Percentiles rank a stretch among this genome's conserved stretches.
phyloP scores from a whole-genome alignment of 2,113 vertebrate species.

The Pantherophis guttatus region DNA sequence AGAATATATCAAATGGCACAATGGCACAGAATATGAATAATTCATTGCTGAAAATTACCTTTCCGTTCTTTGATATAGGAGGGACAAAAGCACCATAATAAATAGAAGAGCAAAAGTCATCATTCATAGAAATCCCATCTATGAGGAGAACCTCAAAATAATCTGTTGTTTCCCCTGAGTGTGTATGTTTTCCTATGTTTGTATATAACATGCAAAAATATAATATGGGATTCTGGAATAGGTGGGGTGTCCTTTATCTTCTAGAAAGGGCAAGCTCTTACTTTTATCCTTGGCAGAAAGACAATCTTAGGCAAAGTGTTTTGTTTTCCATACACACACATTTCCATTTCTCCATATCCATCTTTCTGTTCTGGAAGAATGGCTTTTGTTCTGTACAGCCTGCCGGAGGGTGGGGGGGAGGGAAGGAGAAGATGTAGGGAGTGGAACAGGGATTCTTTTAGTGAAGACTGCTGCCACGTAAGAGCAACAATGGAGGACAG shows the following conservation, averaged over 20 bases:
- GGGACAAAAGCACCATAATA: slow-evolving; percentile 34
- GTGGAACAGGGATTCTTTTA: neutral
- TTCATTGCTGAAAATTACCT: slow-evolving; percentile 81
- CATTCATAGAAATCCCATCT: neutral
- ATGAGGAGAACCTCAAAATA: neutral
- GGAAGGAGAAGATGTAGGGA: neutral
- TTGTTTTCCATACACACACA: neutral
- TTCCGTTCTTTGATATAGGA: slow-evolving; percentile 63
- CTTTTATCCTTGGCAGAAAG: neutral
- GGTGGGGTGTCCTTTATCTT: neutral
- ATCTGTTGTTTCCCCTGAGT: neutral
- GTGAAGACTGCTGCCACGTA: neutral
- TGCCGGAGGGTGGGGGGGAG: neutral
- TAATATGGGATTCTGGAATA: neutral
- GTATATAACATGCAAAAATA: neutral
- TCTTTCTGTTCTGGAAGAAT: neutral
- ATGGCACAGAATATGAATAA: slow-evolving; percentile 82
- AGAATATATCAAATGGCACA: slow-evolving; percentile 81
- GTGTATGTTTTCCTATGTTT: neutral
- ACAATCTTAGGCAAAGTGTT: neutral
- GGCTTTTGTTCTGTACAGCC: neutral
- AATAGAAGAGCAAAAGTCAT: neutral
- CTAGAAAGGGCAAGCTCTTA: neutral
- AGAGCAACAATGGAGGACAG: neutral
- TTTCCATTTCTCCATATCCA: neutral